phyloP scores from a whole-genome alignment of 1,140 invertebrate species.

The Sinella curviseta region DNA sequence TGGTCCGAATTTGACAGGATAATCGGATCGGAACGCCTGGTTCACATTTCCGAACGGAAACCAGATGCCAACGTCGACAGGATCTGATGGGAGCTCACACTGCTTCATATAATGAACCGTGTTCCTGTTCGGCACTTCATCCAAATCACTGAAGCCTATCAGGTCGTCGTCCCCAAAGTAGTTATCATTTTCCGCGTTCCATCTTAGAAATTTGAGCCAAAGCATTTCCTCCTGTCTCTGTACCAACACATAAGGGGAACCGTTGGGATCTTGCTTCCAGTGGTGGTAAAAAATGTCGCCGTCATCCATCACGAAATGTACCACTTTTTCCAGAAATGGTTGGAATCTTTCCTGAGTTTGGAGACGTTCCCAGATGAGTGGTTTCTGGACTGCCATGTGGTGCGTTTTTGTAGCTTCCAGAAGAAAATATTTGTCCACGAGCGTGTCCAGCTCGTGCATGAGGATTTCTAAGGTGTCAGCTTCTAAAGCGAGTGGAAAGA shows the following conservation, averaged over 20 bases:
- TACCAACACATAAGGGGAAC: background rate
- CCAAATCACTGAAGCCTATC: too few relatives aligned
- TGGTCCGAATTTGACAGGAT: too few relatives aligned
- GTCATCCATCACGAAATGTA: conserved; percentile 30
- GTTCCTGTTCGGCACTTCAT: background rate
- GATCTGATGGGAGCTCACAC: too few relatives aligned
- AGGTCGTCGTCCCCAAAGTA: too few relatives aligned
- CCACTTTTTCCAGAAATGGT: conserved; percentile 18
- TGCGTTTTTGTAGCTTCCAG: conserved; percentile 20
- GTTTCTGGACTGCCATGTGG: background rate
- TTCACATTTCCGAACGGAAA: conserved; percentile 32
- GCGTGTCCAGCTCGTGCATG: conserved; percentile 20
- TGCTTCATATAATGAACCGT: too few relatives aligned
- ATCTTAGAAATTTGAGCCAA: conserved; percentile 25
- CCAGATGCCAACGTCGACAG: too few relatives aligned
- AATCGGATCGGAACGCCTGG: conserved; percentile 18
- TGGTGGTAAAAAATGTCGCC: background rate
- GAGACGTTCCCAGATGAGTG: conserved; percentile 26
- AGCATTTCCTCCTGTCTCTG: background rate
- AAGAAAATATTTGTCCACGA: conserved; percentile 25
- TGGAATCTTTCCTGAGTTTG: conserved; percentile 11
- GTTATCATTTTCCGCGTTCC: conserved; percentile 3
- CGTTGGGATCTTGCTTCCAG: background rate
- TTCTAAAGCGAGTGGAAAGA: conserved; percentile 25
- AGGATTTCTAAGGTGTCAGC: conserved; percentile 23